phyloP scores from a whole-genome alignment of 2,888 invertebrate genomes.

The Tachina lurida region DNA sequence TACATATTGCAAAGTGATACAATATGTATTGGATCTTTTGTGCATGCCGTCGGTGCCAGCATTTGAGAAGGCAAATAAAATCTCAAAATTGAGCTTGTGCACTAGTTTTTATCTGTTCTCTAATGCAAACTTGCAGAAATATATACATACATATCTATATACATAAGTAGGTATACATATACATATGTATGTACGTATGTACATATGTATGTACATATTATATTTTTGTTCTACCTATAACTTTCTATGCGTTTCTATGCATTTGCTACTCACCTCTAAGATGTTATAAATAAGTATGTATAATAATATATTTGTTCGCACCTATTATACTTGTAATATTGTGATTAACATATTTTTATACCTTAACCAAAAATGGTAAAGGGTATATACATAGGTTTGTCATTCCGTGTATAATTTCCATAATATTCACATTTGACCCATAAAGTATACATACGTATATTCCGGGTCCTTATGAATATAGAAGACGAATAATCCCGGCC shows the following conservation, averaged over 20 bases:
- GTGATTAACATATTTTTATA: too few species aligned
- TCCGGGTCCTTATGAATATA: too few species aligned
- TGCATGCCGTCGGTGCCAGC: conserved; percentile 11
- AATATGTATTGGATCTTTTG: conserved; percentile 26
- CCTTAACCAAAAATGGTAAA: too few species aligned
- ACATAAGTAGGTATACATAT: not conserved
- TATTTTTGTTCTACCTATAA: not conserved
- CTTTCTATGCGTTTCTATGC: not conserved
- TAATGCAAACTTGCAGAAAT: conserved; percentile 15
- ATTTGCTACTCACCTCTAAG: too few species aligned
- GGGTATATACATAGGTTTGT: too few species aligned
- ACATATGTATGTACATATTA: not conserved
- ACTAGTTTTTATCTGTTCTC: conserved; percentile 20
- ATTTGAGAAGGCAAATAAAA: conserved; percentile 57
- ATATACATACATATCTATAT: not conserved
- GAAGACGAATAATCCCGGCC: too few species aligned
- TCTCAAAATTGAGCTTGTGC: conserved; percentile 17
- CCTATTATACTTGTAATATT: too few species aligned
- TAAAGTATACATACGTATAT: too few species aligned
- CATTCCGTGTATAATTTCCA: too few species aligned
- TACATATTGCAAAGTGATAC: conserved; percentile 51
- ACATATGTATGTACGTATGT: not conserved
- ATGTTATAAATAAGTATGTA: too few species aligned
- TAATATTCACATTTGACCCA: too few species aligned
- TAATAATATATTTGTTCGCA: too few species aligned